Evolutionary conservation across 2,797 vertebrate species (phyloP), one percentile per base, ranked within the genome.

Genomic region (Prionace glauca): DNA sequence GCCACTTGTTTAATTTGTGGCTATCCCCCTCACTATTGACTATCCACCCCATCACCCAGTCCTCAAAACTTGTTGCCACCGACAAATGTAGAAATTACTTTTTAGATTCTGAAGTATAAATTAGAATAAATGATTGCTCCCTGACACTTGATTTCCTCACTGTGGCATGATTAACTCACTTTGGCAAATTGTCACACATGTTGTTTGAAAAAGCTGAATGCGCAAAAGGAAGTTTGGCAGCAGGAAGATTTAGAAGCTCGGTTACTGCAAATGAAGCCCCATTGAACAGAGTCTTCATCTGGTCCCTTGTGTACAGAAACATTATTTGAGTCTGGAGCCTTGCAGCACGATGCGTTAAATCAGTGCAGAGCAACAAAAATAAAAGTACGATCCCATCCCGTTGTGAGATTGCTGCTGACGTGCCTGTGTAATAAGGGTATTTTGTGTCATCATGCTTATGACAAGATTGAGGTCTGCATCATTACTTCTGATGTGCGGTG

Each of bases 401-500:
- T 67, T 92, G 90, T 67, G 90, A 67, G 90, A 90, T 91, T 92
- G n/a, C 8, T 36, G 90, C 67, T 92, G 62, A 92, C 62, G 22
- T 65, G 16, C 22, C 9, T 92, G 62, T 92, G 60, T 67, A n/a
- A 92, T 45, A 36, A 36, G 56, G 62, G 62, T 67, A 67, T 62
- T 65, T 62, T 41, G n/a, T 62, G 32, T 91, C 29, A 56, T 62
- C 56, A 65, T 65, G 29, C 32, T 65, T 91, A 36, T 67, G 32
- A 41, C 90, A 67, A 36, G 36, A 67, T 67, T 92, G 62, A 92
- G 32, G 2, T 32, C 36, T 92, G 90, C 90, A 67, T 41, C 32
- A 92, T 92, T 41, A 92, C 65, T 92, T 67, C 90, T 92, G 62
- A 24, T 92, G 8, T 92, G n/a, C 41, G 50, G 20, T 41, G 65